Percentiles rank a stretch among this genome's conserved stretches.
Evolutionary conservation across 2,113 vertebrate species (phyloP).

Genomic region (Telmatochromis sp.): DNA sequence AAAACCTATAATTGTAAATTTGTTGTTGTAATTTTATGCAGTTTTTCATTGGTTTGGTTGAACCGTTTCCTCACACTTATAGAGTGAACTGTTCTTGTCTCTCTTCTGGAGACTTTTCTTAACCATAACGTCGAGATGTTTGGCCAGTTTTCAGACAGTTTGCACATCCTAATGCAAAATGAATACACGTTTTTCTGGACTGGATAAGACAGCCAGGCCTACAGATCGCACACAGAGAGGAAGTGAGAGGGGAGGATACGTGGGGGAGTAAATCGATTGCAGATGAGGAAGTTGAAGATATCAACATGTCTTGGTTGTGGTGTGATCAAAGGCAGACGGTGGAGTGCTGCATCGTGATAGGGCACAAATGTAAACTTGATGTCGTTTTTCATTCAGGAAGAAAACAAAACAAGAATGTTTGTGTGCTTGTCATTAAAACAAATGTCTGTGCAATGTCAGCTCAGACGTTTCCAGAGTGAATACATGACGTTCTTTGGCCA

Average conservation of each 20-base stretch:
- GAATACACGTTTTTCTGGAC: not conserved
- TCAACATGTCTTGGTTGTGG: constrained; percentile 10
- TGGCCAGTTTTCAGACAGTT: not conserved
- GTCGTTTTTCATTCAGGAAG: not conserved
- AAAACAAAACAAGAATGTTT: not conserved
- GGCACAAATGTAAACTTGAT: not conserved
- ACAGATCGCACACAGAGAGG: not conserved
- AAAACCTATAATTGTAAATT: not conserved
- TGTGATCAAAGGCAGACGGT: not conserved
- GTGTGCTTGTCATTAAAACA: not conserved
- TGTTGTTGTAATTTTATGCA: not conserved
- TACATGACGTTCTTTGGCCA: not conserved
- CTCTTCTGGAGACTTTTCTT: not conserved
- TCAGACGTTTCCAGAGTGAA: not conserved
- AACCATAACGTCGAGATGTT: not conserved
- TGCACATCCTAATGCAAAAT: not conserved
- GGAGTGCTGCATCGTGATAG: not conserved
- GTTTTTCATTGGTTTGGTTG: not conserved
- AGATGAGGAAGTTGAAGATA: constrained; percentile 25
- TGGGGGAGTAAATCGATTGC: not conserved
- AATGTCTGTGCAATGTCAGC: not conserved
- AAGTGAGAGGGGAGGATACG: not conserved
- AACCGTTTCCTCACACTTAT: not conserved
- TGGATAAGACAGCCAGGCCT: not conserved
- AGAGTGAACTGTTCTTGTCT: not conserved